Percentiles rank a stretch among this genome's conserved stretches.
These are phyloP conservation scores for Ursus arctos DNA, from an alignment of 2,113 vertebrate genomes.

Conservation along the genomic window DNA sequence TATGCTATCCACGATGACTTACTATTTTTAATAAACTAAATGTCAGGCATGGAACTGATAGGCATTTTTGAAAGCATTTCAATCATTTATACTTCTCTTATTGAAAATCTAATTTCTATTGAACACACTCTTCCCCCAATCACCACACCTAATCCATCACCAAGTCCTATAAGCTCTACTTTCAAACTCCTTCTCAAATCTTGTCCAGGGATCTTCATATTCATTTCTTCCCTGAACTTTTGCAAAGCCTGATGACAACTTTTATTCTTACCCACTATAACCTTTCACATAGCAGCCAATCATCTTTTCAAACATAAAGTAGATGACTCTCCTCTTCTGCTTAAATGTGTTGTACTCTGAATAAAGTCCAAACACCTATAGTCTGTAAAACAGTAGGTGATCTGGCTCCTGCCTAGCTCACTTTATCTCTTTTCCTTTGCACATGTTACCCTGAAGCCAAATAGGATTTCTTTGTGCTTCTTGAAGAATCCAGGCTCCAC, in stretches of 20 bases:
- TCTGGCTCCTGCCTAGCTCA: background rate
- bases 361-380: background rate
- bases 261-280: background rate
- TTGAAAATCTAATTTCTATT: conserved; percentile 23
- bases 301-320: background rate
- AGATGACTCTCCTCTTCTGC: background rate
- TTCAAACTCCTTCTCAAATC: background rate
- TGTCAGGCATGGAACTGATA: background rate
- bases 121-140: background rate
- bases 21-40: conserved; percentile 34
- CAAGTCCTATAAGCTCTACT: background rate
- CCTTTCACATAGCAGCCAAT: background rate
- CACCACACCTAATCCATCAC: background rate
- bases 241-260: background rate
- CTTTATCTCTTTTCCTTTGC: background rate
- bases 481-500: background rate
- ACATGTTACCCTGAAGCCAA: background rate
- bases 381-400: background rate
- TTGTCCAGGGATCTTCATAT: background rate
- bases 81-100: conserved; percentile 35
- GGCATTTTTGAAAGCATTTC: background rate
- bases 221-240: background rate
- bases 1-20: background rate
- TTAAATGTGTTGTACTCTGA: background rate
- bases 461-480: background rate